Conservation (phyloP, 2,113 vertebrate species). For the Actenoides lindsayi region DNA sequence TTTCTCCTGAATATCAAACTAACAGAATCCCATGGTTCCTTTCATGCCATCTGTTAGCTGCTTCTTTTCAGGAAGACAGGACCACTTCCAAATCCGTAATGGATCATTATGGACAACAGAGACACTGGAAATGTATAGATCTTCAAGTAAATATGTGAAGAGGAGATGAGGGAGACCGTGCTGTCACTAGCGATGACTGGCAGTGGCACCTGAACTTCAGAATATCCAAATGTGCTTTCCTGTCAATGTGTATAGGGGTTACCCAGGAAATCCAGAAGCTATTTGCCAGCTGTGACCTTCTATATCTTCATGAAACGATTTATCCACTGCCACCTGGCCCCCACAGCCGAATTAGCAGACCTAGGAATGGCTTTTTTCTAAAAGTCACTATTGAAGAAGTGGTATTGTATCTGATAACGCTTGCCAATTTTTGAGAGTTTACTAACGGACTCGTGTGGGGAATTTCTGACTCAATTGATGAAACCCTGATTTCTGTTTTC, state of each 20-base stretch:
- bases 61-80: neutral
- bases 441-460: neutral
- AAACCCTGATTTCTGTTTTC: neutral
- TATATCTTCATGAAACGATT: neutral
- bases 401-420: neutral
- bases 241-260: neutral
- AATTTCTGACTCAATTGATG: neutral
- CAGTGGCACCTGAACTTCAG: neutral
- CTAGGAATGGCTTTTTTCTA: neutral
- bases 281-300: neutral
- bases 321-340: neutral
- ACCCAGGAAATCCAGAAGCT: neutral
- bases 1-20: slow-evolving; percentile 3
- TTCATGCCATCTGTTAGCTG: neutral
- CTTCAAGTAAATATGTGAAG: neutral
- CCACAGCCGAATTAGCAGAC: neutral
- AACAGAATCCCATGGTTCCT: neutral
- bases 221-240: neutral
- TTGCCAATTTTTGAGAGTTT: neutral
- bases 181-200: neutral
- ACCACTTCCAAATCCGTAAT: neutral
- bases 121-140: neutral
- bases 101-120: neutral
- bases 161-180: neutral
- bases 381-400: neutral